Conservation (phyloP, 2,113 vertebrate species). For the Passer montanus region DNA sequence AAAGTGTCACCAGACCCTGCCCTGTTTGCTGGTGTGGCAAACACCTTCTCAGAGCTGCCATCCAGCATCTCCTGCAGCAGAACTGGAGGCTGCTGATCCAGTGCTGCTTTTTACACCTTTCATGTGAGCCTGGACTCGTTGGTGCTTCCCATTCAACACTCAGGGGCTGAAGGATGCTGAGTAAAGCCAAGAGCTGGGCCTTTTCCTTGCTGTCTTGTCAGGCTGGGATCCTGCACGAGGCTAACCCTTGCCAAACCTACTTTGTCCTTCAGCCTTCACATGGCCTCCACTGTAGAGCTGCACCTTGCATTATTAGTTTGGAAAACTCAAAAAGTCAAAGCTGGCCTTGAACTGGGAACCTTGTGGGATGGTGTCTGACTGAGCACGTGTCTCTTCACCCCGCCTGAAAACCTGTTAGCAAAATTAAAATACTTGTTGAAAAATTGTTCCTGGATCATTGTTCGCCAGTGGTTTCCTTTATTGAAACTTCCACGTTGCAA, state of each 20-base stretch:
- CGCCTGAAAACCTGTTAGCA: not conserved
- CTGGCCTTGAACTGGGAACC: not conserved
- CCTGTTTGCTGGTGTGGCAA: not conserved
- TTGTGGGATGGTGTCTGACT: not conserved
- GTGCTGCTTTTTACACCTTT: rapidly evolving
- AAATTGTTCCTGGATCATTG: not conserved
- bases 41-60: not conserved
- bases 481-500: not conserved
- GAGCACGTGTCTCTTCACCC: not conserved
- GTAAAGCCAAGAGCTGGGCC: not conserved
- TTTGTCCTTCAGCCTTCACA: not conserved
- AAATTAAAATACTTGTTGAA: not conserved
- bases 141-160: not conserved
- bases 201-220: not conserved
- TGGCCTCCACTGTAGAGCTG: not conserved
- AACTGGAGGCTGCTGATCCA: not conserved
- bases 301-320: not conserved
- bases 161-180: not conserved
- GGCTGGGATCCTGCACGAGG: not conserved
- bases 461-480: not conserved
- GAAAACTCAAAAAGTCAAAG: not conserved
- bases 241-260: not conserved
- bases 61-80: not conserved
- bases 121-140: rapidly evolving
- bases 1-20: not conserved